Evolutionary conservation across 2,797 vertebrate species (phyloP), one percentile per base, ranked within the genome.

Genomic region (Scleropages formosus): DNA sequence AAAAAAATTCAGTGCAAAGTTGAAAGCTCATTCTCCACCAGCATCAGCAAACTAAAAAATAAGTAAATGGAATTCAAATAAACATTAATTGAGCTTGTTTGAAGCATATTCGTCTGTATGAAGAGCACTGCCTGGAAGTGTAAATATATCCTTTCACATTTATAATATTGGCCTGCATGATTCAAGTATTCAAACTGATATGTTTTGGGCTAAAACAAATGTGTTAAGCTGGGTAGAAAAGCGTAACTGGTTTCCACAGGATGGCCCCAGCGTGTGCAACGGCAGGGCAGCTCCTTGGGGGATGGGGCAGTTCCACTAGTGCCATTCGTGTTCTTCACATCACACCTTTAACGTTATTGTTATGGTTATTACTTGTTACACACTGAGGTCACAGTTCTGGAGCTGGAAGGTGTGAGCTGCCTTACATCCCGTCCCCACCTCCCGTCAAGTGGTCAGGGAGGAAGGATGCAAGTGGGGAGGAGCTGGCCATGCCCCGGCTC

Each of bases 151-250:
- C 89, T 88, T 98, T 99, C 97, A 99, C 97, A 99, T 99, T n/a
- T 98, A 96, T 97, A 95, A 92, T 94, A 96, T 98, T 98, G 96
- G 97, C 97, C 95, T 98, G 96, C 95, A 96, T 96, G 95, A 99
- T 98, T 99, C 97, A 99, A 99, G 97, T 99, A 98, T 99, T 97
- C 93, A 92, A 95, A 98, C 95, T 98, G 97, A 98, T 97, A 98
- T 98, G 97, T 99, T 96, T 95, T 95, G 96, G 97, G 96, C 95
- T 93, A 39, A 39, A 39, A 39, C 2, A 39, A n/a, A n/a, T n/a
- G n/a, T 2, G 31, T 39, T 31, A 39, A 39, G 31, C 31, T 39
- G 31, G 31, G 6, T 39, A 39, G 31, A 39, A 39, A 39, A 39
- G 6, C 2, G 31, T 39, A 39, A 39, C 31, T 39, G 31, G 6